phyloP scores from a whole-genome alignment of 2,797 vertebrate species.

The Poliocrania exsul region DNA sequence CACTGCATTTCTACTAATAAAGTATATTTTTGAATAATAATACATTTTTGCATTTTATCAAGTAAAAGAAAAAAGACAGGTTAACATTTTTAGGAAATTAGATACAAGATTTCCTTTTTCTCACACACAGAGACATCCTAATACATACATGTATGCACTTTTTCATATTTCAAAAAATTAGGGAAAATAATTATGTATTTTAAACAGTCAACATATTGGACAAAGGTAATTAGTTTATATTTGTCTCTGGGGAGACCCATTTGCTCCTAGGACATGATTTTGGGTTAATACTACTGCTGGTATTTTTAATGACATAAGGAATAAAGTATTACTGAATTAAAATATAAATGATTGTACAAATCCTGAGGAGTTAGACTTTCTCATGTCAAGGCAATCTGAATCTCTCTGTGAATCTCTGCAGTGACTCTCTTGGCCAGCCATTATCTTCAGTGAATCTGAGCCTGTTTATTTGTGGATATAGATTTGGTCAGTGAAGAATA shows the following conservation, averaged over 20 bases:
- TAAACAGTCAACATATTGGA: background rate
- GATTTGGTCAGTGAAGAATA: background rate
- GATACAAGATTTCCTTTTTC: background rate
- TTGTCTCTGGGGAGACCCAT: background rate
- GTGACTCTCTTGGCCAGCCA: background rate
- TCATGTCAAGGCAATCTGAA: background rate
- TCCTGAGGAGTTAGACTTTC: background rate
- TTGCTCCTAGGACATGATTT: background rate
- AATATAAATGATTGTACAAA: background rate
- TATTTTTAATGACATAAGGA: background rate
- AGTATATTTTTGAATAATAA: background rate
- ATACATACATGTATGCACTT: fast-evolving
- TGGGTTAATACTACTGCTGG: background rate
- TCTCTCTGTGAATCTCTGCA: background rate
- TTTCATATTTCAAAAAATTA: conserved; percentile 8
- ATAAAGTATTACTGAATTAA: background rate
- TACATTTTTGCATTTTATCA: background rate
- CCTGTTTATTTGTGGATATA: background rate
- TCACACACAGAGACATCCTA: background rate
- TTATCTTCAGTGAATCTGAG: background rate
- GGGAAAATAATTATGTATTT: background rate
- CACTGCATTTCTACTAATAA: background rate
- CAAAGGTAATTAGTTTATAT: background rate
- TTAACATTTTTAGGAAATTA: background rate
- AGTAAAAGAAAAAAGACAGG: background rate